These are phyloP conservation scores for Beroe forskalii DNA, from an alignment of 37 sponge, comb jelly and placozoan genomes.

Conservation along the genomic window DNA sequence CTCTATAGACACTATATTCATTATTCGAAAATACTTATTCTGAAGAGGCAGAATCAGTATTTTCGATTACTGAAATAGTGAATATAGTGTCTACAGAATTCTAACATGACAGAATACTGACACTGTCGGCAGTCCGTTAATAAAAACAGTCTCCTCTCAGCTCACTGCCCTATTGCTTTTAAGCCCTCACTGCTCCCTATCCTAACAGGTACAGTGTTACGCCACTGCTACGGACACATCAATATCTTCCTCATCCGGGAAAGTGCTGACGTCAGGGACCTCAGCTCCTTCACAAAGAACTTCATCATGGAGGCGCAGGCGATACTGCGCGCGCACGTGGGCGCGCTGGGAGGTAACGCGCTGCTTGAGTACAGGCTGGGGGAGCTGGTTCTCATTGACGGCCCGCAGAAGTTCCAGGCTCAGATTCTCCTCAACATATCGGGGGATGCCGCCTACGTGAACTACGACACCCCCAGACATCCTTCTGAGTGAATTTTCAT, in stretches of 20 bases:
- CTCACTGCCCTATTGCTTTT: no score
- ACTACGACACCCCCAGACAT: slow-evolving; percentile 1
- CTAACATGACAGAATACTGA: no score
- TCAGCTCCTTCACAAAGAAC: slow-evolving; percentile 59
- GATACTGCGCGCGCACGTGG: slow-evolving; percentile 35
- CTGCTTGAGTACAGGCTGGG: neutral
- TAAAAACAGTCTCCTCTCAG: no score
- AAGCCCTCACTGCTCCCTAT: neutral
- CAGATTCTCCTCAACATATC: slow-evolving; percentile 60
- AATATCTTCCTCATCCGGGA: slow-evolving; percentile 34
- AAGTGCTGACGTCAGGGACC: slow-evolving; percentile 55
- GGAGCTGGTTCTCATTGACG: slow-evolving; percentile 50
- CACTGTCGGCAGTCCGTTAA: no score
- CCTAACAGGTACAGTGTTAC: neutral
- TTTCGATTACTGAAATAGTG: no score
- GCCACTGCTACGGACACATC: slow-evolving; percentile 28
- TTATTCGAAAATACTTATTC: no score
- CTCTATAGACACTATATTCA: no score
- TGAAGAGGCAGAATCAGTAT: no score
- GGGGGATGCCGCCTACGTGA: slow-evolving; percentile 41
- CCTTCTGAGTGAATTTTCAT: neutral
- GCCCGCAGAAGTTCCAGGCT: slow-evolving; percentile 57
- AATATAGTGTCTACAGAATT: no score
- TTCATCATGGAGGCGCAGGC: slow-evolving; percentile 63
- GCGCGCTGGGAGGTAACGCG: slow-evolving; percentile 7